Percentiles rank a stretch among this genome's conserved stretches.
Conservation (phyloP, 2,113 vertebrate species). For the Redunca redunca region DNA sequence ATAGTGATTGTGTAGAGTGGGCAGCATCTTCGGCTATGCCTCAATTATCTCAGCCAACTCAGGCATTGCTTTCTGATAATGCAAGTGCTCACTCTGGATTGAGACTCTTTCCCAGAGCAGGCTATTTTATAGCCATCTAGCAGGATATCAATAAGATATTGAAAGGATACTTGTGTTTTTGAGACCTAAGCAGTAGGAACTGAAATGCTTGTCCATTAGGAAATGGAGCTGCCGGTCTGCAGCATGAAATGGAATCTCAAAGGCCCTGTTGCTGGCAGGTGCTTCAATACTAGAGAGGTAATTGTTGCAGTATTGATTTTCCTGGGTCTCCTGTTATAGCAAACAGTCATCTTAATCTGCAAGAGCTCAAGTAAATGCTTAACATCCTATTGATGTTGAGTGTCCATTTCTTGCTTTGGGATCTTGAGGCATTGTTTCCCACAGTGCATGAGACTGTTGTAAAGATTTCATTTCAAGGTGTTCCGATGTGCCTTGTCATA, state of each 20-base stretch:
- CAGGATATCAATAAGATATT: conserved; percentile 82
- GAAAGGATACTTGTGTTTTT: conserved; percentile 81
- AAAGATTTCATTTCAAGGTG: conserved; percentile 91
- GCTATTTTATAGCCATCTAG: conserved; percentile 85
- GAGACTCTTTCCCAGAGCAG: conserved; percentile 84
- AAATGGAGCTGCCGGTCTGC: conserved; percentile 81
- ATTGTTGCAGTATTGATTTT: conserved; percentile 83
- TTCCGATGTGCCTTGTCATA: conserved; percentile 90
- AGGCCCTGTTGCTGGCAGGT: conserved; percentile 85
- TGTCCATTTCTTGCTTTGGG: conserved; percentile 88
- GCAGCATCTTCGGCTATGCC: conserved; percentile 84
- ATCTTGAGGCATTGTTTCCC: conserved; percentile 89
- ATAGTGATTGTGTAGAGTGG: conserved; percentile 70
- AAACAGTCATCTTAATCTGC: conserved; percentile 83
- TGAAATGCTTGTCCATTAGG: conserved; percentile 87
- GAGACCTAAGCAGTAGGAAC: conserved; percentile 86
- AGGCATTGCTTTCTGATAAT: conserved; percentile 82
- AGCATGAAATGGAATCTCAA: conserved; percentile 84
- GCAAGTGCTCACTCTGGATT: conserved; percentile 81
- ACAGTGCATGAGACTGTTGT: conserved; percentile 85
- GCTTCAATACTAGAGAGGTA: conserved; percentile 91
- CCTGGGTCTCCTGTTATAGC: conserved; percentile 80
- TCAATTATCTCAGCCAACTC: conserved; percentile 84
- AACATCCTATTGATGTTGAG: conserved; percentile 87
- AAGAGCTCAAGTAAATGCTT: conserved; percentile 88